These are phyloP conservation scores for Carassius gibelio DNA, from an alignment of 2,113 vertebrate genomes.

Conservation along the genomic window DNA sequence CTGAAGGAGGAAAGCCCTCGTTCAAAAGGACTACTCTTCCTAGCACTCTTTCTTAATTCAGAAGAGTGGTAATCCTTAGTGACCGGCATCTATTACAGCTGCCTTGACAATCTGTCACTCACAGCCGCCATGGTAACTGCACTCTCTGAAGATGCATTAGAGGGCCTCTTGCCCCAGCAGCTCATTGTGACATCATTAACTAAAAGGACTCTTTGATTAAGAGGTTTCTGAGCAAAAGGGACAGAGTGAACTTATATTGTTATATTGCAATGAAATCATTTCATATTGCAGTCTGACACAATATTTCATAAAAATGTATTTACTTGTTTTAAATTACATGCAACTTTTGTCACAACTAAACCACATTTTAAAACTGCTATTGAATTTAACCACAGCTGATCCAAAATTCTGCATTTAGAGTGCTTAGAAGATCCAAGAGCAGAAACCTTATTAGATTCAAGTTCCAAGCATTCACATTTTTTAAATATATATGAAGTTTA, in stretches of 20 bases:
- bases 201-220: conserved; percentile 53
- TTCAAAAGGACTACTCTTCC: conserved; percentile 28
- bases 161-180: conserved; percentile 23
- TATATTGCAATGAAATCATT: not conserved
- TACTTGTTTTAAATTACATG: not conserved
- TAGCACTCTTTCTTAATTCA: conserved; percentile 53
- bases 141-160: conserved; percentile 41
- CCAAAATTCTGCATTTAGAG: not conserved
- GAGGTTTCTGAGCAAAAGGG: conserved; percentile 43
- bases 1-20: conserved; percentile 3
- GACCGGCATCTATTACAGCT: conserved; percentile 48
- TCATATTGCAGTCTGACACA: not conserved
- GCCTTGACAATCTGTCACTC: conserved; percentile 55
- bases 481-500: not conserved
- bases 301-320: not conserved
- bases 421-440: no score
- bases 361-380: not conserved
- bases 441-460: not conserved
- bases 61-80: conserved; percentile 39
- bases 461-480: not conserved
- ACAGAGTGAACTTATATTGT: conserved; percentile 35
- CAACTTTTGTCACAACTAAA: not conserved
- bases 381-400: not conserved
- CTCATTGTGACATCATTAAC: conserved; percentile 50
- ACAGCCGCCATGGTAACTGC: conserved; percentile 44